Percentiles rank a stretch among this genome's conserved stretches.
Conservation (phyloP, 2,888 invertebrate genomes). For the Patella caerulea region DNA sequence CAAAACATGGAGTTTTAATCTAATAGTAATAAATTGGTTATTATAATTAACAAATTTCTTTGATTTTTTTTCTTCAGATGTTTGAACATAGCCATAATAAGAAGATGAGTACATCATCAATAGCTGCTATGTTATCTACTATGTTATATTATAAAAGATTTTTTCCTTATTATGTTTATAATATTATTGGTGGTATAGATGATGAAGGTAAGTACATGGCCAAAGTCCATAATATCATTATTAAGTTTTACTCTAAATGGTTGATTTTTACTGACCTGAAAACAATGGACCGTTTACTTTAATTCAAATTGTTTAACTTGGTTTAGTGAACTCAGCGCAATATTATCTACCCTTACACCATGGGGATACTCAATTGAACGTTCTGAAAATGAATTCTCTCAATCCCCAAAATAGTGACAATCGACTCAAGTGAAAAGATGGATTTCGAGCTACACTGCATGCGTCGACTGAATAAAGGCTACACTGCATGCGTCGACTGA, state of each 20-base stretch:
- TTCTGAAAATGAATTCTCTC: too few species aligned
- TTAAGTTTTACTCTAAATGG: too few species aligned
- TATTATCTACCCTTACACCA: neutral
- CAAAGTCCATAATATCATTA: too few species aligned
- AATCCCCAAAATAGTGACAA: too few species aligned
- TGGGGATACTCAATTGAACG: too few species aligned
- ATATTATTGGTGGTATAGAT: slow-evolving; percentile 95
- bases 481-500: too few species aligned
- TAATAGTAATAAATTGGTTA: neutral
- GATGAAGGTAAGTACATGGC: slow-evolving; percentile 77
- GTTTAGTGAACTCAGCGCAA: neutral
- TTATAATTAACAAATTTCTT: neutral
- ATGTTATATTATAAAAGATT: slow-evolving; percentile 96
- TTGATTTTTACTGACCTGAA: too few species aligned
- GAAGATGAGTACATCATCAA: slow-evolving; percentile 90
- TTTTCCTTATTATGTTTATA: slow-evolving; percentile 98
- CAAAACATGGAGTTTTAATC: neutral
- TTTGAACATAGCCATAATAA: slow-evolving; percentile 90
- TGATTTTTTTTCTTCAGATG: slow-evolving; percentile 76
- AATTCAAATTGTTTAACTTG: neutral
- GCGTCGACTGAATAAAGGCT: too few species aligned
- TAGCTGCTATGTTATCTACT: slow-evolving; percentile 95
- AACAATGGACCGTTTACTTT: too few species aligned
- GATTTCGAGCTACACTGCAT: too few species aligned
- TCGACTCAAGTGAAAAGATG: too few species aligned